Conservation (phyloP, 2,797 vertebrate species). For the Pangasius sanitwongsei region DNA sequence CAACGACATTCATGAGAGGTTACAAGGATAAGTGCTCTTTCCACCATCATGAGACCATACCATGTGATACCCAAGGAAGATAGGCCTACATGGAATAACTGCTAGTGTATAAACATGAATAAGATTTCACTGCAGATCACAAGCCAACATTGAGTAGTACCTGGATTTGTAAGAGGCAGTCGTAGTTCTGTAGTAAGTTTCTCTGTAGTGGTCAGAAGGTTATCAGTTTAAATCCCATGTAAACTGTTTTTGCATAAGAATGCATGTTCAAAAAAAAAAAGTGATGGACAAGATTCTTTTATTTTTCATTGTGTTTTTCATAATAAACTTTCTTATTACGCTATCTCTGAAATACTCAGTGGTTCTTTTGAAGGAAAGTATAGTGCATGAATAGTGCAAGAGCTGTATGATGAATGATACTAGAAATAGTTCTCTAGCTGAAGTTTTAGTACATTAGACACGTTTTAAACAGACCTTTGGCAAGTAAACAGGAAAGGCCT, state of each 20-base stretch:
- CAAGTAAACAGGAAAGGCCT: neutral
- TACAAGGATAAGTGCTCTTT: neutral
- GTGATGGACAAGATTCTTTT: neutral
- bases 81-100: neutral
- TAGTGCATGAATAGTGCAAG: neutral
- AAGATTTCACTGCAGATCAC: neutral
- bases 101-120: neutral
- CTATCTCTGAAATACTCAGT: neutral
- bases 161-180: neutral
- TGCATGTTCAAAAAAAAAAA: neutral
- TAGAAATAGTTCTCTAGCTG: neutral
- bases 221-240: conserved; percentile 2
- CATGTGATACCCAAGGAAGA: neutral
- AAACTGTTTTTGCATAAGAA: conserved; percentile 5
- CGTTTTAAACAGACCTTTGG: neutral
- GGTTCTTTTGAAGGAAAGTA: neutral
- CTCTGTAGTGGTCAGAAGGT: neutral
- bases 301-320: neutral
- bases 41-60: neutral
- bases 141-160: neutral
- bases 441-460: neutral
- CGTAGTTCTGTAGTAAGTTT: neutral
- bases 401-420: neutral
- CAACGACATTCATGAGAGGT: neutral
- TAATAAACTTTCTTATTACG: neutral